These are phyloP conservation scores for Gadus macrocephalus DNA, from an alignment of 2,113 vertebrate genomes.

Conservation along the genomic window DNA sequence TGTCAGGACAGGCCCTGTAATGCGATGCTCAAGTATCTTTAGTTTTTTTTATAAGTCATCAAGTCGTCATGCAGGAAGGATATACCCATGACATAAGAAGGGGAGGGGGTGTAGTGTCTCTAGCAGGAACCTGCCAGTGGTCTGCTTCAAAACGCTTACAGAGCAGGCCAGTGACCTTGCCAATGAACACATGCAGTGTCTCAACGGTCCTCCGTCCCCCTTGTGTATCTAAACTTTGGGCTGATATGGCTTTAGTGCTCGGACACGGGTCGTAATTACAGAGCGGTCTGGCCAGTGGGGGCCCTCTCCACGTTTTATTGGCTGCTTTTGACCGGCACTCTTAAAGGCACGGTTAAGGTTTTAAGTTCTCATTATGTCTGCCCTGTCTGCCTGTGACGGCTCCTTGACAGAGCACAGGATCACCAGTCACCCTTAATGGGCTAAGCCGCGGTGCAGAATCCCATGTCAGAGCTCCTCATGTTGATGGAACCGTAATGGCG, in stretches of 20 bases:
- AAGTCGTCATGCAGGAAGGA: too few relatives aligned
- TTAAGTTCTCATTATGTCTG: constrained; percentile 71
- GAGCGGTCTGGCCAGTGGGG: constrained; percentile 50
- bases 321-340: constrained; percentile 60
- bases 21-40: too few relatives aligned
- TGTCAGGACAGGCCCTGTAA: too few relatives aligned
- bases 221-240: constrained; percentile 59
- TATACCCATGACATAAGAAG: not conserved
- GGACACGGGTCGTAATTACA: constrained; percentile 59
- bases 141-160: constrained; percentile 18
- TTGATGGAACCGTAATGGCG: constrained; percentile 76
- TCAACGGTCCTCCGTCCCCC: constrained; percentile 45
- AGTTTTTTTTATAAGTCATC: too few relatives aligned
- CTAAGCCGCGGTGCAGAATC: constrained; percentile 58
- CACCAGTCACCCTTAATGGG: constrained; percentile 66
- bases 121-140: constrained; percentile 24
- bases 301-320: constrained; percentile 60
- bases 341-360: constrained; percentile 70
- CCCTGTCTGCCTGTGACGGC: constrained; percentile 58
- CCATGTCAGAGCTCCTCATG: constrained; percentile 69
- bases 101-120: not conserved
- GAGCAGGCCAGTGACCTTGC: constrained; percentile 33
- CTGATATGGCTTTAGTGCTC: constrained; percentile 52
- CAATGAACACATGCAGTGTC: constrained; percentile 10
- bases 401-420: constrained; percentile 71